phyloP scores from a whole-genome alignment of 2,888 invertebrate genomes.

The Philopedon plagiatum region DNA sequence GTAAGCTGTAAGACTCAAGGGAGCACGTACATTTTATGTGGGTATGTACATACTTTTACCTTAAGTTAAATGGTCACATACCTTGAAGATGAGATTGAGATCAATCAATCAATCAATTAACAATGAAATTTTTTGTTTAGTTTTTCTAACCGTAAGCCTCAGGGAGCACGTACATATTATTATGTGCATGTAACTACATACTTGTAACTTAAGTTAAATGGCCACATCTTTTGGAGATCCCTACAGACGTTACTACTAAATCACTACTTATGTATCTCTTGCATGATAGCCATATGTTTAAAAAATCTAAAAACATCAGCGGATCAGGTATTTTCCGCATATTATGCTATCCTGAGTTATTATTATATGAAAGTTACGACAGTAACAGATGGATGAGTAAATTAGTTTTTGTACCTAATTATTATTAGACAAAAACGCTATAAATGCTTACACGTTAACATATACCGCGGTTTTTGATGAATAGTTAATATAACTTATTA shows the following conservation, averaged over 20 bases:
- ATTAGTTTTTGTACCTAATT: constrained; percentile 29
- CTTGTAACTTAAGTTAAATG: too few species aligned
- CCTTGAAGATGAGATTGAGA: too few species aligned
- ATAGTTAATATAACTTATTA: neutral
- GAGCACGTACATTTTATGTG: too few species aligned
- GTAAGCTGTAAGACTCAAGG: too few species aligned
- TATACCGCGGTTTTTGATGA: neutral
- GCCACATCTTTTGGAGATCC: too few species aligned
- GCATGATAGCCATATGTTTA: constrained; percentile 26
- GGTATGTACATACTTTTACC: too few species aligned
- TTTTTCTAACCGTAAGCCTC: neutral
- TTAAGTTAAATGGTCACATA: too few species aligned
- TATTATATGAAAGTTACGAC: constrained; percentile 8
- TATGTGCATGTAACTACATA: too few species aligned
- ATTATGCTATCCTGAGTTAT: constrained; percentile 30
- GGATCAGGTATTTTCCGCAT: constrained; percentile 34
- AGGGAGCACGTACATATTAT: too few species aligned
- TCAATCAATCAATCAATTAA: too few species aligned
- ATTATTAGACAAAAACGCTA: constrained; percentile 16
- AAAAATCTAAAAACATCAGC: constrained; percentile 23
- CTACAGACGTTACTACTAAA: neutral
- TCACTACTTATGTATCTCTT: neutral
- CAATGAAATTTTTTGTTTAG: too few species aligned
- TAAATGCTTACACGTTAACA: constrained; percentile 19
- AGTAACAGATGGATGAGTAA: constrained; percentile 25